These are phyloP conservation scores for Torymus tubicola DNA, from an alignment of 2,888 invertebrate species.

Conservation along the genomic window DNA sequence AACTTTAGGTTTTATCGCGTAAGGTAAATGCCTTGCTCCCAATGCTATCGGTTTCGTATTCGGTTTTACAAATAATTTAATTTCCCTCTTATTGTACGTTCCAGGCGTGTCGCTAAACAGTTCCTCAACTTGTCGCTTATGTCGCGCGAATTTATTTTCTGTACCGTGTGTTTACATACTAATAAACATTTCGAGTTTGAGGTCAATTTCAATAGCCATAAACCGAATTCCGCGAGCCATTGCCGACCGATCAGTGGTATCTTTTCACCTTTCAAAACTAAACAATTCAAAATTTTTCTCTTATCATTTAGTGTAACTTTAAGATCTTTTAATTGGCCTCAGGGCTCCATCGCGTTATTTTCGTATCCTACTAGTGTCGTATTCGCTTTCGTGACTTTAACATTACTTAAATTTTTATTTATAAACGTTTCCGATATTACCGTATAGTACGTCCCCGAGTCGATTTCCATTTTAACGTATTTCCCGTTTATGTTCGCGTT, in stretches of 20 bases:
- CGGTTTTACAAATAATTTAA: no score
- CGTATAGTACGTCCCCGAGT: constrained; percentile 53
- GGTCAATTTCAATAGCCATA: constrained; percentile 51
- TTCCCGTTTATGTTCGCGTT: constrained; percentile 31
- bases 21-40: no score
- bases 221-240: constrained; percentile 41
- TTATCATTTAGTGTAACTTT: constrained; percentile 25
- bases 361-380: constrained; percentile 36
- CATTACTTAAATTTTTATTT: constrained; percentile 31
- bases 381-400: constrained; percentile 15
- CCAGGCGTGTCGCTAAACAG: no score
- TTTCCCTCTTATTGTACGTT: no score
- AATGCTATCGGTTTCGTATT: no score
- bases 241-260: constrained; percentile 49
- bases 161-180: no score
- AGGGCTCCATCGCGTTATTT: constrained; percentile 41
- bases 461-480: constrained; percentile 55
- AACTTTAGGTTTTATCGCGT: no score
- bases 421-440: constrained; percentile 52
- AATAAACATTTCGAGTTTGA: no score
- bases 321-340: constrained; percentile 34
- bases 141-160: no score
- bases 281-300: constrained; percentile 30
- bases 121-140: no score
- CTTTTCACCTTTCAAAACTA: constrained; percentile 49